These are phyloP conservation scores for Spilarctia lutea DNA, from an alignment of 2,888 invertebrate genomes.

Conservation along the genomic window DNA sequence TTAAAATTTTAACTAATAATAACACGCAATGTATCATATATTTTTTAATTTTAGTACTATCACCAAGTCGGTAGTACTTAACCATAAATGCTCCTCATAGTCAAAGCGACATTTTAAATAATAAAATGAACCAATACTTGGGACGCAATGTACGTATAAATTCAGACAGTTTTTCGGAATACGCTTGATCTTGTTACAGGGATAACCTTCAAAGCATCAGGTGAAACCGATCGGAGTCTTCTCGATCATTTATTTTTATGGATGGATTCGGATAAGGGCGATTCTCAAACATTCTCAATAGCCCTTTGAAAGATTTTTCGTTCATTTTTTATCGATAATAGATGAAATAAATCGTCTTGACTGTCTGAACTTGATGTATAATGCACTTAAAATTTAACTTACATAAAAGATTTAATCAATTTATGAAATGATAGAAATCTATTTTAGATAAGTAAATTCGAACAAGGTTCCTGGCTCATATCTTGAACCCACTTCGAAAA, in stretches of 20 bases:
- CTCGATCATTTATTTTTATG: constrained; percentile 52
- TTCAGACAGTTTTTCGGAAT: neutral
- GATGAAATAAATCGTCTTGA: constrained; percentile 28
- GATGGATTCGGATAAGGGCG: constrained; percentile 33
- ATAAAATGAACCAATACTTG: neutral
- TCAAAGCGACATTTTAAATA: neutral
- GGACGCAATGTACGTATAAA: constrained; percentile 25
- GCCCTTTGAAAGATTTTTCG: constrained; percentile 28
- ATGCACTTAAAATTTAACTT: neutral
- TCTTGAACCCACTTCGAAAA: neutral
- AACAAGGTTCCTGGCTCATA: neutral
- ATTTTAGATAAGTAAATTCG: neutral
- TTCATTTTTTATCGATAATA: constrained; percentile 36
- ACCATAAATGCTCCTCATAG: neutral
- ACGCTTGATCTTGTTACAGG: constrained; percentile 11
- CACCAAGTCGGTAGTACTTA: neutral
- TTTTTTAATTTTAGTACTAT: neutral
- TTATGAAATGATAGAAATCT: neutral
- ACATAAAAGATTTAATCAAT: neutral
- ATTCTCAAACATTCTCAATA: constrained; percentile 38
- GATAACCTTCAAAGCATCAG: constrained; percentile 29
- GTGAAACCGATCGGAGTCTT: constrained; percentile 43
- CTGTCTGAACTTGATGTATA: constrained; percentile 20
- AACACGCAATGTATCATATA: neutral
- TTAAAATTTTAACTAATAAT: neutral